Conservation (phyloP, 2,797 vertebrate species). For the Pseudochromis fuscus region DNA sequence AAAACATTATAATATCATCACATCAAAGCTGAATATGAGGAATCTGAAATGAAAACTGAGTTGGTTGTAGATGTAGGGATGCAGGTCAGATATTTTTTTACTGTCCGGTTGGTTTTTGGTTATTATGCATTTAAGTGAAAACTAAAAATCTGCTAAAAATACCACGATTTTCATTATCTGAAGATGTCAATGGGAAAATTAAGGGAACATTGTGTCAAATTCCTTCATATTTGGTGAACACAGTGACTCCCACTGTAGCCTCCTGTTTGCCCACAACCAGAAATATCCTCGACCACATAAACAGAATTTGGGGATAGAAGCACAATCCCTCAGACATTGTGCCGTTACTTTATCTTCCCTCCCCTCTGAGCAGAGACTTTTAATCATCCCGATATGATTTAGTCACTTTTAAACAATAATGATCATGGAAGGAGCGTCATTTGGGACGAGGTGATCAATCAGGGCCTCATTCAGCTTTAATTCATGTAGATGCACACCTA, state of each 20-base stretch:
- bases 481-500: slow-evolving; percentile 92
- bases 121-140: no score
- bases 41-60: slow-evolving; percentile 39
- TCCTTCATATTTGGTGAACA: slow-evolving; percentile 1
- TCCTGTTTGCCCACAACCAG: slow-evolving; percentile 6
- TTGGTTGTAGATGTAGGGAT: slow-evolving; percentile 12
- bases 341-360: slow-evolving; percentile 70
- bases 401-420: slow-evolving; percentile 88
- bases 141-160: no score
- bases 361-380: slow-evolving; percentile 70
- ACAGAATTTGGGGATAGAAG: slow-evolving; percentile 43
- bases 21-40: slow-evolving; percentile 46
- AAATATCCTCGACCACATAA: slow-evolving; percentile 44
- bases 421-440: slow-evolving; percentile 83
- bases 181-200: slow-evolving; percentile 6
- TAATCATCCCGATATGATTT: slow-evolving; percentile 88
- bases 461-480: slow-evolving; percentile 89
- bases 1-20: slow-evolving; percentile 46
- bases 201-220: neutral
- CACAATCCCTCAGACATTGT: slow-evolving; percentile 58
- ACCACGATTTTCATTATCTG: no score
- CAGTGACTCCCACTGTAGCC: neutral
- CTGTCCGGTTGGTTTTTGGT: neutral
- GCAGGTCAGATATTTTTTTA: neutral
- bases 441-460: slow-evolving; percentile 87